Evolutionary conservation across 2,888 invertebrate genomes (phyloP), one percentile per base, ranked within the genome.

Genomic region (Ypsolopha scabrella): DNA sequence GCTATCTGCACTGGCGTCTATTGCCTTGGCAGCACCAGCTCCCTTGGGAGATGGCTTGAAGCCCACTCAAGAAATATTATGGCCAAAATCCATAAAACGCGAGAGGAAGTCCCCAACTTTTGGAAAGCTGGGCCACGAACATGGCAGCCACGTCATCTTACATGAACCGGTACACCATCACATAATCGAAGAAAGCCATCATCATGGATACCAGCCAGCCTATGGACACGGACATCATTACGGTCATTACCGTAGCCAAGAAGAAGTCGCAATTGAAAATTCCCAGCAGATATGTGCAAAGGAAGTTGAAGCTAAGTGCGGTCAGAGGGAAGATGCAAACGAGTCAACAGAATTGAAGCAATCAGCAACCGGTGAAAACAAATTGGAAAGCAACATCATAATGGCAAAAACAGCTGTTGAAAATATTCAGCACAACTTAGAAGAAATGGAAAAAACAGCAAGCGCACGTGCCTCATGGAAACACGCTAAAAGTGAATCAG

Each of bases 351-450:
- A 65, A 69, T 49, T 56, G 65, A 3, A 58, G 55, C 14, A 62
- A 67, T 7, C 59, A 13, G 8, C 13, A 4, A 7, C 43, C 11
- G 6, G 9, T 1, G 72, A 76, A 52, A 69, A 67, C 38, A 74
- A 80, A 46, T 70, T 83, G 61, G 72, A 78, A 57, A 65, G 70
- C n/a, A 82, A 71, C 53, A 72, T 83, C 51, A 67, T 68, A 52
- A 68, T 75, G 64, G 83, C 81, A 11, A 80, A 77, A 56, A 75
- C 76, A 66, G 82, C 81, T 1, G 73, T 83, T n/a, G 75, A 82
- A 57, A 72, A 68, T 52, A 60, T 85, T 34, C 76, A 81, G 58
- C 67, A 64, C 14, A 75, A 80, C 54, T 57, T 82, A 37, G 61
- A 67, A 50, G 70, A 65, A 55, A 70, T 72, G 39, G 75, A 80